Conservation (phyloP, 2,113 vertebrate species). For the Callocephalon fimbriatum region DNA sequence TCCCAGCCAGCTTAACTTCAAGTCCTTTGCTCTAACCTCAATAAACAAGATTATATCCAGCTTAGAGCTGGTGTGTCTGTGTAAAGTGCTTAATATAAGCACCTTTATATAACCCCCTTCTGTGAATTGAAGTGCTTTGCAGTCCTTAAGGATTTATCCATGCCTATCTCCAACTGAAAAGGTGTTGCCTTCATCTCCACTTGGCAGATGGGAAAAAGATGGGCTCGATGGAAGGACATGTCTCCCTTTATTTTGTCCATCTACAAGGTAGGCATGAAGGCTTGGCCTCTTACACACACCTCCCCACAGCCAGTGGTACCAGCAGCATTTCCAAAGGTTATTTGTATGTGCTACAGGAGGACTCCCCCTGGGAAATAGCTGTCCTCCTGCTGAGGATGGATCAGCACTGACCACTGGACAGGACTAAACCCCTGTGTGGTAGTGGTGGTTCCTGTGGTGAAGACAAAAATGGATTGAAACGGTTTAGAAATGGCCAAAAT, state of each 20-base stretch:
- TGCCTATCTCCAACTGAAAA: not conserved
- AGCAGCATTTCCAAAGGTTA: not conserved
- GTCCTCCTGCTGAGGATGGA: not conserved
- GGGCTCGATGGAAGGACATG: accelerated
- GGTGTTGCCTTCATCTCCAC: constrained; percentile 10
- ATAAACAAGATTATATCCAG: constrained; percentile 55
- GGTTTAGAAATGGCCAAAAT: no score
- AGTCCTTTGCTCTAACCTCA: constrained; percentile 40
- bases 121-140: not conserved
- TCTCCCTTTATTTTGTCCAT: not conserved
- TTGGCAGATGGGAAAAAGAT: not conserved
- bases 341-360: not conserved
- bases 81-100: constrained; percentile 65
- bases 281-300: not conserved
- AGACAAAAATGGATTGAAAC: no score
- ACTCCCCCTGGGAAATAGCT: not conserved
- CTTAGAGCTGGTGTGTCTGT: constrained; percentile 3
- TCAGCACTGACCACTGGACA: not conserved
- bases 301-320: not conserved
- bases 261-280: accelerated
- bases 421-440: not conserved
- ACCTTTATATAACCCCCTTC: constrained; percentile 51
- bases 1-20: constrained; percentile 27
- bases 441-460: not conserved
- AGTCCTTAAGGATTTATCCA: constrained; percentile 13